Conservation (phyloP, 1,140 invertebrate genomes). For the Drosophila auraria region DNA sequence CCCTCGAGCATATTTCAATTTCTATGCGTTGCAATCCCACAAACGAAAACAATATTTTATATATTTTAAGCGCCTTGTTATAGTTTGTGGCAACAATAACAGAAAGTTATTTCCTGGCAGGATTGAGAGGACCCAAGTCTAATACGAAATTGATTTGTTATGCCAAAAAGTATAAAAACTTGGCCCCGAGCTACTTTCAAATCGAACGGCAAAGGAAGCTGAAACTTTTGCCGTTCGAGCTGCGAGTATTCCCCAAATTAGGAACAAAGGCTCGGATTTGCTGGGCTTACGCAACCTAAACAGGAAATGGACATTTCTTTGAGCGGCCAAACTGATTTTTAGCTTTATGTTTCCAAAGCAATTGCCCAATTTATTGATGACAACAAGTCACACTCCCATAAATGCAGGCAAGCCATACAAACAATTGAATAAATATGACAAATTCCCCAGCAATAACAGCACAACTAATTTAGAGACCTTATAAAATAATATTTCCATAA, state of each 20-base stretch:
- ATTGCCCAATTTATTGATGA: conserved; percentile 8
- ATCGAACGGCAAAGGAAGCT: conserved; percentile 40
- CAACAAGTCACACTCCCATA: background rate
- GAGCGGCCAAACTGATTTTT: conserved; percentile 11
- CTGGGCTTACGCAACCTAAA: conserved; percentile 26
- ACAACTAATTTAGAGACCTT: conserved; percentile 15
- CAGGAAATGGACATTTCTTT: conserved; percentile 42
- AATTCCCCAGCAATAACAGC: background rate
- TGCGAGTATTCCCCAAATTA: conserved; percentile 51
- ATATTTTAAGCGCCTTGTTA: conserved; percentile 71
- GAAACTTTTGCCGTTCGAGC: conserved; percentile 23
- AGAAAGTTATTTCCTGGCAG: conserved; percentile 63
- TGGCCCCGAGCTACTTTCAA: conserved; percentile 38
- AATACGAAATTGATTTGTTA: conserved; percentile 73
- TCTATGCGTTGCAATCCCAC: conserved; percentile 53
- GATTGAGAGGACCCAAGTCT: conserved; percentile 43
- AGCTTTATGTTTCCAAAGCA: conserved; percentile 5
- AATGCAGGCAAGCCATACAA: background rate
- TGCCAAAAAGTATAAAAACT: conserved; percentile 57
- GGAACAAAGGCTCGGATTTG: conserved; percentile 41
- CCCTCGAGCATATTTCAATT: conserved; percentile 66
- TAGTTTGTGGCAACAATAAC: conserved; percentile 70
- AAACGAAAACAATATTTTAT: conserved; percentile 50
- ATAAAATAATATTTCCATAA: conserved; percentile 28
- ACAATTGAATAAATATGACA: conserved; percentile 14